Base-by-base conservation (phyloP, 2,888 invertebrate species). In the Cephus sareptanus region DNA sequence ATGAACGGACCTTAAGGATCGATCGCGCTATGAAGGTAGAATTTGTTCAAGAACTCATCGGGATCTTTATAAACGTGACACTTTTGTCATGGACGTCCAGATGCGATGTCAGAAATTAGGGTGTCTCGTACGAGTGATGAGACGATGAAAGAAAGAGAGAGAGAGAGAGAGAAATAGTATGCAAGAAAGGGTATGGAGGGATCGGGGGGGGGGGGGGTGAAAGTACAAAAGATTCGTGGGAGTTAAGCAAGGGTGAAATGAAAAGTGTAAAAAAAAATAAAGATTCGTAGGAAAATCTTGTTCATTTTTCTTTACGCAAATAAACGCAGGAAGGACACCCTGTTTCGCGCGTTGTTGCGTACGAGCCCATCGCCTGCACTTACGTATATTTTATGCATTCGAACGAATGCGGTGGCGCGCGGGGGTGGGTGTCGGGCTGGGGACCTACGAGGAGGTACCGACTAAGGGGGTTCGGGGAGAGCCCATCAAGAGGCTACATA, bases 401-500 rank as follows among this genome's bases (percentile, higher is more conserved):
- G 83, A 83, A 81, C 84, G 85, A 82, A 82, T 84, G 82, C 85
- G 80, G 78, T 69, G 77, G 75, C 68, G 56, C 77, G 79, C 75
- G 77, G 75, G 15, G 11, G 15, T 76, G 77, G 77, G 77, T 79
- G 79, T 71, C 34, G 68, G 35, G 37, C 35, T 75, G 76, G 75
- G 69, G 77, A 37, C 68, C 30, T n/a, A 74, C 69, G 76, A 79
- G 74, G 76, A 78, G 71, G 80, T 77, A 78, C 82, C 81, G 81
- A 79, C 75, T 74, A 76, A 76, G 82, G 69, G 33, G 74, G 34
- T 69, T 74, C 76, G 78, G 77, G 77, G 79, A 83, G 83, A 83
- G 83, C 84, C 87, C 87, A 85, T 89, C 89, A 89, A 90, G 89
- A 87, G 89, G 83, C 85, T 87, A 86, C 87, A 89, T 88, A 89